phyloP scores from a whole-genome alignment of 2,888 invertebrate genomes.

The Rotaria macrura region DNA sequence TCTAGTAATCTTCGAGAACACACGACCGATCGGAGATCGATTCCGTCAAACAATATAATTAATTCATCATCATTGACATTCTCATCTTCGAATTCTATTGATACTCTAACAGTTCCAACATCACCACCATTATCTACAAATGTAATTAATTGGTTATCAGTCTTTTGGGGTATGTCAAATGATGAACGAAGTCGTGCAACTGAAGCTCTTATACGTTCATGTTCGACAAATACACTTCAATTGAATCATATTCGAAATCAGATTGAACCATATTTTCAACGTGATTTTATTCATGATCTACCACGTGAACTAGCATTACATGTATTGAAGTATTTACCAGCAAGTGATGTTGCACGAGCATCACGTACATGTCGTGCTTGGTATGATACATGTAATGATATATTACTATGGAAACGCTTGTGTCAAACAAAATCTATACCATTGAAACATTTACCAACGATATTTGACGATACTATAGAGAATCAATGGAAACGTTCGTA shows the following conservation, averaged over 20 bases:
- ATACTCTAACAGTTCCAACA: neutral
- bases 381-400: conserved; percentile 29
- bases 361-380: conserved; percentile 27
- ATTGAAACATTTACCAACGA: neutral
- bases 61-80: neutral
- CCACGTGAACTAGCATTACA: conserved; percentile 26
- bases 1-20: neutral
- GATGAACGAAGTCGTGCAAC: neutral
- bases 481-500: conserved; percentile 31
- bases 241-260: conserved; percentile 28
- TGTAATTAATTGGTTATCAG: neutral
- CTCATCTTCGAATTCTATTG: neutral
- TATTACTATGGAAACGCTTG: conserved; percentile 30
- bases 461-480: neutral
- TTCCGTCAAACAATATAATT: neutral
- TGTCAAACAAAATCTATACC: conserved; percentile 26
- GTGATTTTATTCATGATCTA: conserved; percentile 30
- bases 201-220: neutral
- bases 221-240: neutral
- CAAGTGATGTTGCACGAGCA: conserved; percentile 25
- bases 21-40: neutral
- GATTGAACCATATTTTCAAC: conserved; percentile 32
- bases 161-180: neutral
- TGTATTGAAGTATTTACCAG: conserved; percentile 29
- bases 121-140: neutral